phyloP scores from a whole-genome alignment of 2,888 invertebrate genomes.

The Tholera decimalis region DNA sequence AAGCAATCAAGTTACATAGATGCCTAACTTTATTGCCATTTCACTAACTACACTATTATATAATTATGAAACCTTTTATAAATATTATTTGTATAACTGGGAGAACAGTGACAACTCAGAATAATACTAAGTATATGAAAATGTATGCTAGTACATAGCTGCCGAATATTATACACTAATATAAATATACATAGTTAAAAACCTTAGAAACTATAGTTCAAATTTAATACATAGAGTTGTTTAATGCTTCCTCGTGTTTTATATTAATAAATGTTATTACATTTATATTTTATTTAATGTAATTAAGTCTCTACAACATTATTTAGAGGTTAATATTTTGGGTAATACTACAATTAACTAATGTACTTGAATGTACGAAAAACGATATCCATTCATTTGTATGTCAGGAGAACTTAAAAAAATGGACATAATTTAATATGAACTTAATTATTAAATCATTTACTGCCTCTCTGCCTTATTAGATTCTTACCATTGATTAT shows the following conservation, averaged over 20 bases:
- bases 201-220: neutral
- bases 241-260: constrained; percentile 4
- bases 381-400: neutral
- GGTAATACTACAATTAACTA: no score
- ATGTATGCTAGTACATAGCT: constrained; percentile 39
- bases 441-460: constrained; percentile 14
- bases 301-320: constrained; percentile 1
- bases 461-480: no score
- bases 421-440: no score
- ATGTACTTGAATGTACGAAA: no score
- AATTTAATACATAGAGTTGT: constrained; percentile 18
- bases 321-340: neutral
- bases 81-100: constrained; percentile 54
- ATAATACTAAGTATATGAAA: constrained; percentile 40
- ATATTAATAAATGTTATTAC: constrained; percentile 9
- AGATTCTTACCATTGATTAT: no score
- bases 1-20: constrained; percentile 83
- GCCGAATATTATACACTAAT: constrained; percentile 24
- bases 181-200: constrained; percentile 19
- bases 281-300: constrained; percentile 2
- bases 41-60: constrained; percentile 79
- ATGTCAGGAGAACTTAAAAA: neutral
- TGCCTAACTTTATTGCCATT: constrained; percentile 80
- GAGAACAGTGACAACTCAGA: constrained; percentile 43
- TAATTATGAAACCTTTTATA: constrained; percentile 21